Conservation (phyloP, 2,113 vertebrate genomes). For the Bubo bubo region DNA sequence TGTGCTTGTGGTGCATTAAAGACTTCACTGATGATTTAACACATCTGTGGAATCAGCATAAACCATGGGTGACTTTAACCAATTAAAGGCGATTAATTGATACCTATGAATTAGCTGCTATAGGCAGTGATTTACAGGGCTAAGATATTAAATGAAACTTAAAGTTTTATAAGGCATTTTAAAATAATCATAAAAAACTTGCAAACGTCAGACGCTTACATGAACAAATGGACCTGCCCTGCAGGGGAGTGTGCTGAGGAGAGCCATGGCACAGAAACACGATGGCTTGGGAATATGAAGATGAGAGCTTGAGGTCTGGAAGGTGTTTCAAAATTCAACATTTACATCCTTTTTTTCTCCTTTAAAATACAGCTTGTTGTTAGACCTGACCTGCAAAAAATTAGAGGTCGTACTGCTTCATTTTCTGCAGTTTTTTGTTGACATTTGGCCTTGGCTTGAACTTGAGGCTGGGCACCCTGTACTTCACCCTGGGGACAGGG, state of each 20-base stretch:
- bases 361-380: neutral
- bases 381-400: neutral
- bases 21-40: neutral
- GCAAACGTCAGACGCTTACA: neutral
- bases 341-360: neutral
- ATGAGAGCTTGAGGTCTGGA: neutral
- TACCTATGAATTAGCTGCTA: neutral
- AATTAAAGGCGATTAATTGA: slow-evolving; percentile 18
- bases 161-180: neutral
- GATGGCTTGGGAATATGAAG: neutral
- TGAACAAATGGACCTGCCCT: neutral
- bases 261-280: neutral
- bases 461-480: neutral
- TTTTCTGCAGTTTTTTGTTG: neutral
- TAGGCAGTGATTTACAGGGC: neutral
- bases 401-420: neutral
- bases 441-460: neutral
- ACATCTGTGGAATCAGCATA: slow-evolving; percentile 39
- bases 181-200: neutral
- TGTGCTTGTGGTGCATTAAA: neutral
- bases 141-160: neutral
- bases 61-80: neutral
- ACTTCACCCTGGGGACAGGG: neutral
- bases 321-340: neutral
- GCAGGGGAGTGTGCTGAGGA: neutral